A percentile compares a stretch with the other conserved stretches of the same genome.
Conservation (phyloP, 1,140 invertebrate genomes). For the Drosophila quadrilineata region DNA sequence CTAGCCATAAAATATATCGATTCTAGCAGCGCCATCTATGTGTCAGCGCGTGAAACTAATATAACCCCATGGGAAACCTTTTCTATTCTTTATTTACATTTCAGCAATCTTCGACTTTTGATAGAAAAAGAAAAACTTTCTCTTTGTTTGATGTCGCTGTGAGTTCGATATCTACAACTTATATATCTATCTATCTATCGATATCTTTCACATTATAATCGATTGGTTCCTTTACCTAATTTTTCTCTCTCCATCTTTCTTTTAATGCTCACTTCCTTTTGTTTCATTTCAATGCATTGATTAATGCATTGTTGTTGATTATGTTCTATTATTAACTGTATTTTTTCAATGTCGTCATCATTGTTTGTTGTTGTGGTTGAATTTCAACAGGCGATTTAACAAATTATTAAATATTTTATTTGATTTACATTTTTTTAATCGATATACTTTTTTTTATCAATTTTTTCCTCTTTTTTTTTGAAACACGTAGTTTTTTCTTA, state of each 20-base stretch:
- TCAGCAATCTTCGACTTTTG: too few species aligned
- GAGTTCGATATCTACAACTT: too few species aligned
- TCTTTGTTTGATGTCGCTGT: too few species aligned
- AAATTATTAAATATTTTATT: constrained; percentile 18
- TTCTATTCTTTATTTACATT: too few species aligned
- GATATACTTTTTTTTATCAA: not conserved
- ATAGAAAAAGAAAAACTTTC: too few species aligned
- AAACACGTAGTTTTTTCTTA: not conserved
- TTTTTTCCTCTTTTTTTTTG: not conserved
- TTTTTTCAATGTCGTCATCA: not conserved
- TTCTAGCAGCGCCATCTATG: too few species aligned
- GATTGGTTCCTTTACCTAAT: too few species aligned
- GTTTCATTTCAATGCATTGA: constrained; percentile 5
- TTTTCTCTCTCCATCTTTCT: not conserved
- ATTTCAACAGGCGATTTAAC: constrained; percentile 7
- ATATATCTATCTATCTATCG: not conserved
- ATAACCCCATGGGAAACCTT: too few species aligned
- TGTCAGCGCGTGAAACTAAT: too few species aligned
- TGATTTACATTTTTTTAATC: not conserved
- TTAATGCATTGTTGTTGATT: constrained; percentile 31
- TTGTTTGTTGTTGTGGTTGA: not conserved
- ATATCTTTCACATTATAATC: not conserved
- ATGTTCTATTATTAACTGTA: constrained; percentile 21
- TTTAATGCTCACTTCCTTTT: not conserved
- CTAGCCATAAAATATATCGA: too few species aligned